Base-by-base conservation (phyloP, 1,140 invertebrate genomes). In the Goniozus legneri region DNA sequence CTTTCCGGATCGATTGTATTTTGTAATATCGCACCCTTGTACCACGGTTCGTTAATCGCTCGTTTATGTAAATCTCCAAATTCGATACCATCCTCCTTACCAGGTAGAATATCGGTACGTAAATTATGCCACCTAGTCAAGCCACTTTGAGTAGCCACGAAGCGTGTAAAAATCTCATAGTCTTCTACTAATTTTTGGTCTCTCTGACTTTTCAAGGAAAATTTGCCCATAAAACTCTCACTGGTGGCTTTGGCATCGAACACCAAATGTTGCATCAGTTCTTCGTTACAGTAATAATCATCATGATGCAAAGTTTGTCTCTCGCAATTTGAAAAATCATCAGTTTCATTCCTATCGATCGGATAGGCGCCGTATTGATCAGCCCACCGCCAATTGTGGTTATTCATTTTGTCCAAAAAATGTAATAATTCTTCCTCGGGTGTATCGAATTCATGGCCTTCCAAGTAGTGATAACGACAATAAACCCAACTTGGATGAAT, bases 1-100 rank as follows among this genome's bases (percentile, higher is more conserved):
- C 71, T 76, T 18, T 89, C 82, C 2, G 82, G 77, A 53, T 90
- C 86, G 20, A 87, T 77, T 59, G 84, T 79, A 69, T 91, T 87
- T 58, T 91, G 89, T 30, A 95, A 80, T 3, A 96, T 89, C 2
- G 94, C 92, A 36, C 89, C 84, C 65, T 89, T 88, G 65, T 97
- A 97, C 88, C 92, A 97, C 0, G 88, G 83, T 67, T 95, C 92
- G 65, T 96, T 89, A 14, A 94, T 89, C 1, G 92, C 86, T 41
- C 81, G 81, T 12, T 81, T 83, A 66, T 94, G 83, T 16, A 81
- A 71, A 54, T 91, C 85, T 15, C 89, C 88, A 65, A 94, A 94
- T 47, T 86, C 83, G 8, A 84, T 87, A 62, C 65, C 67, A 31
- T 62, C 59, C 1, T 65, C 61, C 0, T 10, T 8, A 27, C 47